Conservation (phyloP, 1,140 invertebrate genomes). For the Augochlora pura region DNA sequence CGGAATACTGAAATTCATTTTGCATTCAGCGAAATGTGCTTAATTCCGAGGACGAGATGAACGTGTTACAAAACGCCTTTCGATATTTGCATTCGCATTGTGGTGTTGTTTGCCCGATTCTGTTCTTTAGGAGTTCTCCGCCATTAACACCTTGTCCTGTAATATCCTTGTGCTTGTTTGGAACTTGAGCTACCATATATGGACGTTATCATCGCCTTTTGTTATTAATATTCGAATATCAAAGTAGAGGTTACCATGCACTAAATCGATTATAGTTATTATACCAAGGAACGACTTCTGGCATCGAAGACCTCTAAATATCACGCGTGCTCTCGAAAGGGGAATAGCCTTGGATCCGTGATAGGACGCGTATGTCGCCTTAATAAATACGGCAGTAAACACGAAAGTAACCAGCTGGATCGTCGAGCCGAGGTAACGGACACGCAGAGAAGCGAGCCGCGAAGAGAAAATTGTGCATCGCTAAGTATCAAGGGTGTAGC, state of each 20-base stretch:
- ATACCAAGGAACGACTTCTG: no score
- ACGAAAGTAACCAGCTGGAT: neutral
- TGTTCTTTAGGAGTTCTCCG: no score
- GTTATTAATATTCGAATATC: no score
- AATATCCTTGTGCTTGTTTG: no score
- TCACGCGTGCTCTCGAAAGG: neutral
- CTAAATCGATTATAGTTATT: no score
- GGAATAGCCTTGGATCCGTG: neutral
- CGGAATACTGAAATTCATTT: neutral
- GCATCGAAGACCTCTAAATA: neutral
- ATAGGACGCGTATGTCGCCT: neutral
- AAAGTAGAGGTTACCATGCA: no score
- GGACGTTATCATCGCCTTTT: no score
- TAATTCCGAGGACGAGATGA: neutral
- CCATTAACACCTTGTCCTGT: no score
- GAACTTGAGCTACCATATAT: no score
- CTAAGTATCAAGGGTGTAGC: conserved; percentile 47
- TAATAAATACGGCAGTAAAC: conserved; percentile 2
- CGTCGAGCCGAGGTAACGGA: conserved; percentile 13
- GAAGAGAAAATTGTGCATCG: conserved; percentile 49
- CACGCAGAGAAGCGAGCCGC: conserved; percentile 24
- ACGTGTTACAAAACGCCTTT: neutral
- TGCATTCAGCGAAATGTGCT: neutral
- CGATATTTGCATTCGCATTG: no score
- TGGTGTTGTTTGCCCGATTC: no score